These are phyloP conservation scores for Ceratina calcarata DNA, from an alignment of 1,140 invertebrate species.

Conservation along the genomic window DNA sequence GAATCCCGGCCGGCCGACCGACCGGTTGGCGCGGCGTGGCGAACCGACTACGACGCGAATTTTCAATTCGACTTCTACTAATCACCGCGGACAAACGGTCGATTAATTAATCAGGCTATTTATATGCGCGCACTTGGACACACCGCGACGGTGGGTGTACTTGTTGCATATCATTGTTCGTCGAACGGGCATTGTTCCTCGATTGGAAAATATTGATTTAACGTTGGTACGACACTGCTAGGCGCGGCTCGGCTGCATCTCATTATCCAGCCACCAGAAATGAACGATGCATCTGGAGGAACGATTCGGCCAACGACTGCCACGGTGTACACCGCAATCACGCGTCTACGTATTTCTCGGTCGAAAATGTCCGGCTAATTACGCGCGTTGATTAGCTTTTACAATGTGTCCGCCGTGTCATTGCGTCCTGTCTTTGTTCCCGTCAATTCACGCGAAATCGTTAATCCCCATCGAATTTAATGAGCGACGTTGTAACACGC, in stretches of 20 bases:
- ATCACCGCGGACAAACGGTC: slow-evolving; percentile 4
- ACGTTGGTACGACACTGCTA: background rate
- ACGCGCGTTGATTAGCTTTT: background rate
- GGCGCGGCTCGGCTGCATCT: slow-evolving; percentile 10
- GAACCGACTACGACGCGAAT: background rate
- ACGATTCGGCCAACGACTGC: background rate
- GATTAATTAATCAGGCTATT: slow-evolving; percentile 60
- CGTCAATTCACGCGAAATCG: background rate
- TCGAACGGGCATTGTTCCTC: slow-evolving; percentile 39
- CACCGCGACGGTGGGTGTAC: slow-evolving; percentile 24
- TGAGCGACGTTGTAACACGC: no score
- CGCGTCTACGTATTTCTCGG: background rate
- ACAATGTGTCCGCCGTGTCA: background rate
- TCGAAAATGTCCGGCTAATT: background rate
- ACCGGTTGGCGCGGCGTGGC: no score
- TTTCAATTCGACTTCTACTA: background rate
- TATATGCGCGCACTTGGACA: slow-evolving; percentile 56
- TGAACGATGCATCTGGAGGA: slow-evolving; percentile 7
- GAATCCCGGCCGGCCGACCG: background rate
- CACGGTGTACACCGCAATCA: background rate
- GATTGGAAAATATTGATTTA: slow-evolving; percentile 59
- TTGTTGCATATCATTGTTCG: slow-evolving; percentile 57
- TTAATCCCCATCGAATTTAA: slow-evolving; percentile 8
- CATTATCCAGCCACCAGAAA: slow-evolving; percentile 46
- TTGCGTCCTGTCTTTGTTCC: background rate